These are phyloP conservation scores for Megathymus violae DNA, from an alignment of 1,140 invertebrate species.

Conservation along the genomic window DNA sequence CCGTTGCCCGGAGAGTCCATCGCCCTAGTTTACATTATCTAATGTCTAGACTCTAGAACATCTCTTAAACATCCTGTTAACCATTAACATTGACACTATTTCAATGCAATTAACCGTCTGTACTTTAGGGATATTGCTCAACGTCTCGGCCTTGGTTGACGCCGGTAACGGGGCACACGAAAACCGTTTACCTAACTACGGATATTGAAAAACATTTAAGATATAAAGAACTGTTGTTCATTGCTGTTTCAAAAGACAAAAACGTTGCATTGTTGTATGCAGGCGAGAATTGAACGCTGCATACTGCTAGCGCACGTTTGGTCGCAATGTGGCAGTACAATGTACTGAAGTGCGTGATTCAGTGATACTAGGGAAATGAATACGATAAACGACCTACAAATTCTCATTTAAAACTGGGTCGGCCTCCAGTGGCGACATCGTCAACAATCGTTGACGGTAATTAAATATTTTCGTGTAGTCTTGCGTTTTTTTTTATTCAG, in stretches of 20 bases:
- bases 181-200: too few species aligned
- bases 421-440: slow-evolving; percentile 41
- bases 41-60: too few species aligned
- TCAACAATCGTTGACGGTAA: slow-evolving; percentile 43
- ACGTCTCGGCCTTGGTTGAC: slow-evolving; percentile 65
- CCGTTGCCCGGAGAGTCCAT: too few species aligned
- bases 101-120: slow-evolving; percentile 60
- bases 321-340: too few species aligned
- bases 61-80: slow-evolving; percentile 42
- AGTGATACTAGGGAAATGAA: slow-evolving; percentile 47
- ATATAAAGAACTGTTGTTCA: slow-evolving; percentile 31
- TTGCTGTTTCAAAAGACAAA: slow-evolving; percentile 40
- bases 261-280: slow-evolving; percentile 20
- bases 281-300: slow-evolving; percentile 37
- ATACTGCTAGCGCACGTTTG: slow-evolving; percentile 14
- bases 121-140: slow-evolving; percentile 67
- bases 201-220: neutral
- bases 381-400: slow-evolving; percentile 63
- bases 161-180: slow-evolving; percentile 38
- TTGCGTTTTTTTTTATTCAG: slow-evolving; percentile 13
- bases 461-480: slow-evolving; percentile 43
- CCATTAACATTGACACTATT: slow-evolving; percentile 62
- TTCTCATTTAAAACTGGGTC: slow-evolving; percentile 59
- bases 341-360: slow-evolving; percentile 44
- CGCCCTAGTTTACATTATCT: neutral